Conservation (phyloP, 1,140 invertebrate species). For the Sogatella furcifera region DNA sequence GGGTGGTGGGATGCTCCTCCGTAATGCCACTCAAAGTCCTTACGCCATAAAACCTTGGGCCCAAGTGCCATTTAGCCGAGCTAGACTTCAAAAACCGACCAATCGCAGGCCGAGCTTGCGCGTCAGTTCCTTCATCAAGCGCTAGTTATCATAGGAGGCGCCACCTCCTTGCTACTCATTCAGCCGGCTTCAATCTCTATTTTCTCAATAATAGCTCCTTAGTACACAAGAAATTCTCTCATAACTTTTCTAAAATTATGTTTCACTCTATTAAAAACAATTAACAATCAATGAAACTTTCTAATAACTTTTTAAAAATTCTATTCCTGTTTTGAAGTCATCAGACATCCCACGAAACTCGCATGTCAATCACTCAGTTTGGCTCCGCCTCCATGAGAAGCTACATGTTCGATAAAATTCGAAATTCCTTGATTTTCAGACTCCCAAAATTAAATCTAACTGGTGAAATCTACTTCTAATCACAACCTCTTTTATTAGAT, state of each 20-base stretch:
- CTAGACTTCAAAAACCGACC: slow-evolving; percentile 27
- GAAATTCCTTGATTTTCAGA: too few relatives aligned
- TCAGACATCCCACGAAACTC: not conserved
- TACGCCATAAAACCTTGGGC: slow-evolving; percentile 33
- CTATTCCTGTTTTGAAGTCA: not conserved
- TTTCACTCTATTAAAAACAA: too few relatives aligned
- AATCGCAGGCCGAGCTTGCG: slow-evolving; percentile 27
- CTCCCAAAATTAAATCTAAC: not conserved
- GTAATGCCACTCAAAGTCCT: slow-evolving; percentile 29
- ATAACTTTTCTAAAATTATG: too few relatives aligned
- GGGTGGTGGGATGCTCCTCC: slow-evolving; percentile 24
- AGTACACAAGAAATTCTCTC: too few relatives aligned
- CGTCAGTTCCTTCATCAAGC: slow-evolving; percentile 24
- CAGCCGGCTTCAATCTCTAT: too few relatives aligned
- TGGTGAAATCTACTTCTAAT: not conserved
- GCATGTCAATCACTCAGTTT: not conserved
- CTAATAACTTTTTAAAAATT: too few relatives aligned
- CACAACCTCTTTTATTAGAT: too few relatives aligned
- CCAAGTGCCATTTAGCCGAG: slow-evolving; percentile 31
- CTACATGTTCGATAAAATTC: not conserved
- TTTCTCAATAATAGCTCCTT: too few relatives aligned
- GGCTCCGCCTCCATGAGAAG: slow-evolving; percentile 2
- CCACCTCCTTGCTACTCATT: slow-evolving; percentile 11
- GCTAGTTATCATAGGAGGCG: slow-evolving; percentile 13
- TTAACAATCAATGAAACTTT: too few relatives aligned